phyloP scores from a whole-genome alignment of 2,888 invertebrate genomes.

The Autographa pulchrina region DNA sequence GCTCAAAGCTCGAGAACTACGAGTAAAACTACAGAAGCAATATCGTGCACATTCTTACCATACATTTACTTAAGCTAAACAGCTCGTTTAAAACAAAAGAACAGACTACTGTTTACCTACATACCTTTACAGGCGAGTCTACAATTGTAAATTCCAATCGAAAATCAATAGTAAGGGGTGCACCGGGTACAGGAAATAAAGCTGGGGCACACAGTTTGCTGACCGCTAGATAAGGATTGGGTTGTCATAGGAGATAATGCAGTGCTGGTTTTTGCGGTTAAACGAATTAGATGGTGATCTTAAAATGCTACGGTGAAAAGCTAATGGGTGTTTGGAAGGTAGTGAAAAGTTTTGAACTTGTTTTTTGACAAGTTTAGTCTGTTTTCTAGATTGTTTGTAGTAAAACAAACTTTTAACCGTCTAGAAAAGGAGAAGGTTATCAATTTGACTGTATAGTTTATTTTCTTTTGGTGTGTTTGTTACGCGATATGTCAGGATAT shows the following conservation, averaged over 20 bases:
- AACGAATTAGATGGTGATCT: slow-evolving; percentile 1
- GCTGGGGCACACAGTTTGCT: slow-evolving; percentile 26
- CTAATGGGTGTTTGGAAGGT: not conserved
- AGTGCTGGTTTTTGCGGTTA: slow-evolving; percentile 13
- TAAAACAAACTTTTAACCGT: no score
- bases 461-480: no score
- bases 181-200: slow-evolving; percentile 46
- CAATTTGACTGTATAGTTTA: no score
- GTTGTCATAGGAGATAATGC: slow-evolving; percentile 17
- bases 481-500: no score
- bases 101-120: slow-evolving; percentile 8
- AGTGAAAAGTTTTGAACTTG: no score
- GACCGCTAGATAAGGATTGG: slow-evolving; percentile 21
- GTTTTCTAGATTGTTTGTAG: not conserved
- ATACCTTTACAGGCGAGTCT: slow-evolving; percentile 1
- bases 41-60: not conserved
- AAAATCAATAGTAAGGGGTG: slow-evolving; percentile 45
- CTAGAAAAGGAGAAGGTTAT: no score
- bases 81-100: slow-evolving; percentile 8
- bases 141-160: slow-evolving; percentile 33
- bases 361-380: no score
- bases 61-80: not conserved
- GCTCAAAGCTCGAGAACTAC: not conserved
- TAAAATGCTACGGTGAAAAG: not conserved
- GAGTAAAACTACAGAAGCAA: not conserved